Base-by-base conservation (phyloP, 2,113 vertebrate genomes). In the Cygnus buccinator region DNA sequence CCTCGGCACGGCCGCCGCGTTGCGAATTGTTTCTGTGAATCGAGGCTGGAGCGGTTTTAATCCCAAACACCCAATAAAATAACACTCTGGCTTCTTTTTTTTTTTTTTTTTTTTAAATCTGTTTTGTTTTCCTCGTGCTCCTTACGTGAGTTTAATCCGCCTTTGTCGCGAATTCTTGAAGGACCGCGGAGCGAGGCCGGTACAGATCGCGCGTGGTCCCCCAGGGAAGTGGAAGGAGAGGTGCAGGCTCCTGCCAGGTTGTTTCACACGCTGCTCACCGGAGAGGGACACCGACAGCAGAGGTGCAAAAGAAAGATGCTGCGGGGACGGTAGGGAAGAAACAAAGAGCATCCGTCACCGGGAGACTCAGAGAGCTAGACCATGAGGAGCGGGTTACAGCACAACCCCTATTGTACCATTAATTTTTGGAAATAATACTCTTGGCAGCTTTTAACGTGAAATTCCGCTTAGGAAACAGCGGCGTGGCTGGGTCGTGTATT, bases 401-500 rank as follows among this genome's bases (percentile, higher is more conserved):
- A 52, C 37, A 84, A 80, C 55, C 62, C 58, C 6, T 70, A 52
- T 57, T 35, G 50, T 20, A 63, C 48, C 61, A 41, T 84, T 54
- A 14, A 33, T 91, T 84, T 59, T 74, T 68, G 28, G 16, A 91
- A 73, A 68, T 57, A 46, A 84, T 88, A 17, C 43, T 52, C 74
- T 52, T 70, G 78, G 33, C 79, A 79, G 79, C 18, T 65, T 91
- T 91, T 91, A 91, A 84, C 84, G 84, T 73, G 74, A 58, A 91
- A 79, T 70, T 63, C 84, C 70, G 62, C 50, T 74, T 75, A 28
- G 68, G 80, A 75, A 91, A 84, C 66, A 29, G 54, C 25, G 61
- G 67, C 54, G 58, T 63, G 88, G 63, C 79, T 70, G 57, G 37
- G 23, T 11, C 48, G 28, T 15, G 23, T 74, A 23, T 79, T 93